Conservation (phyloP, 1,140 invertebrate species). For the Ips nitidus region DNA sequence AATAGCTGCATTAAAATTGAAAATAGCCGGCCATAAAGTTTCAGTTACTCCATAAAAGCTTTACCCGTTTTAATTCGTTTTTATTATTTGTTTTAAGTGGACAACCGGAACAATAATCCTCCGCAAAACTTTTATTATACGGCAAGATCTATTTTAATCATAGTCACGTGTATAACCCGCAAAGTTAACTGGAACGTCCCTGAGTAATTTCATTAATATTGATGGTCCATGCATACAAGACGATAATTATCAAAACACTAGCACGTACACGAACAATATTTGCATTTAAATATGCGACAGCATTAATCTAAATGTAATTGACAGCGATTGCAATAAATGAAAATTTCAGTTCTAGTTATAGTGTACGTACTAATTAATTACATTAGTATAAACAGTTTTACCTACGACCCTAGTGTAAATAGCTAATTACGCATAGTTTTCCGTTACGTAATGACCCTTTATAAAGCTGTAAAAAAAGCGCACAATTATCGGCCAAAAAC, state of each 20-base stretch:
- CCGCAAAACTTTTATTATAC: background rate
- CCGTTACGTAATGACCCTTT: no score
- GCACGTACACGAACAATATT: background rate
- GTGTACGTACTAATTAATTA: background rate
- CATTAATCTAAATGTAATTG: constrained; percentile 3
- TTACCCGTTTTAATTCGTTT: background rate
- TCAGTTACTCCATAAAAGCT: no score
- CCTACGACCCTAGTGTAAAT: no score
- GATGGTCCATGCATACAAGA: background rate
- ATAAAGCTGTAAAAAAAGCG: no score
- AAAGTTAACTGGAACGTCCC: background rate
- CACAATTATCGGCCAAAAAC: no score
- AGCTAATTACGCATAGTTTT: no score
- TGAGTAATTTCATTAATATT: background rate
- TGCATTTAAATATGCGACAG: constrained; percentile 3
- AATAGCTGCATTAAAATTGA: no score
- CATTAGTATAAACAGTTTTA: no score
- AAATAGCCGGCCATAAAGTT: no score
- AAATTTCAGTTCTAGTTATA: constrained; percentile 2
- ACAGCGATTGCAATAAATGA: constrained; percentile 8
- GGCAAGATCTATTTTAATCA: background rate
- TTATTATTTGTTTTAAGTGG: background rate
- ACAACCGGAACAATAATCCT: background rate
- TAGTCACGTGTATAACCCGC: background rate
- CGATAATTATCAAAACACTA: background rate